phyloP scores from a whole-genome alignment of 2,113 vertebrate species.

The Salminus brasiliensis region DNA sequence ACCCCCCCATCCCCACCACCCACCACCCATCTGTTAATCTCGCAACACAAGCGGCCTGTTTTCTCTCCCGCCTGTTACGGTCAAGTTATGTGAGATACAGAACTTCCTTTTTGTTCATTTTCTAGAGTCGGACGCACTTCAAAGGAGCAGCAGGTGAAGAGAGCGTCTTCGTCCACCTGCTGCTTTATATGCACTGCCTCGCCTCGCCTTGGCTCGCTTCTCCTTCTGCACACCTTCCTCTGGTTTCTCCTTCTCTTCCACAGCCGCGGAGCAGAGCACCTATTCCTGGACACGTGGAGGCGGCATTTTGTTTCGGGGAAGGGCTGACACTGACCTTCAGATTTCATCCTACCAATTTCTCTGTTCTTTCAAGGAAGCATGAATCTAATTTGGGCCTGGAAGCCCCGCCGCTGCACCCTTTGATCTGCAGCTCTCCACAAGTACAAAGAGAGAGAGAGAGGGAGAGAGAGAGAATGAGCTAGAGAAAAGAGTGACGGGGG shows the following conservation, averaged over 20 bases:
- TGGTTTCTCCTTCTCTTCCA: slow-evolving; percentile 7
- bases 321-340: slow-evolving; percentile 69
- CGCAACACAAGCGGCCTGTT: background rate
- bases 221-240: slow-evolving; percentile 21
- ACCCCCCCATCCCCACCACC: background rate
- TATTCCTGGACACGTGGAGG: slow-evolving; percentile 38
- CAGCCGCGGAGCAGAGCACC: slow-evolving; percentile 14
- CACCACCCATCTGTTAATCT: background rate
- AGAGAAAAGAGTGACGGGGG: background rate
- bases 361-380: slow-evolving; percentile 73
- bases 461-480: background rate
- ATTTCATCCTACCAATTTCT: slow-evolving; percentile 70
- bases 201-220: background rate
- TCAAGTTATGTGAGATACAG: background rate
- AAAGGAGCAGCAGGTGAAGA: slow-evolving; percentile 21
- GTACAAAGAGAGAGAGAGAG: slow-evolving; percentile 57
- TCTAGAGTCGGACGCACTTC: slow-evolving; percentile 17
- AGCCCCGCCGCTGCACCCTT: slow-evolving; percentile 67
- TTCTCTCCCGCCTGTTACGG: background rate
- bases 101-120: background rate
- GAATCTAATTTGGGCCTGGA: slow-evolving; percentile 73
- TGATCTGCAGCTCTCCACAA: slow-evolving; percentile 70
- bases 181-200: background rate
- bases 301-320: slow-evolving; percentile 27
- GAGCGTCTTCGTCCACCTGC: slow-evolving; percentile 27